Evolutionary conservation across 1,140 invertebrate genomes (phyloP), one percentile per base, ranked within the genome.

Genomic region (Maniola jurtina): DNA sequence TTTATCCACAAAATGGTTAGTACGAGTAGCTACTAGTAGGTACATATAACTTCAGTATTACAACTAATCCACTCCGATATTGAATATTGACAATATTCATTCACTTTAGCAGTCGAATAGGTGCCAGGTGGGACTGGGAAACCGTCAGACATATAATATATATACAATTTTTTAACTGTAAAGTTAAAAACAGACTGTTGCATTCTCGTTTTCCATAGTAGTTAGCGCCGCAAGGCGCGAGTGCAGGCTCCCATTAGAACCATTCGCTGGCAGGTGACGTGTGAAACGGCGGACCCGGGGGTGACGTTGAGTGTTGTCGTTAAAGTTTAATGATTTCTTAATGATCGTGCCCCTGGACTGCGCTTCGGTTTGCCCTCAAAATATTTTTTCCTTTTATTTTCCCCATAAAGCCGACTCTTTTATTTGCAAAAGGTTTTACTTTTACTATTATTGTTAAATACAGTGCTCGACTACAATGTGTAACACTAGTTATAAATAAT

Each of bases 271-370:
- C 54, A 66, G 64, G 63, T 61, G 62, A 64, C 50, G 62, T 65
- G 58, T 65, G 62, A 68, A 71, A 75, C 67, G 69, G 66, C 54
- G 68, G 64, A 54, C 66, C 57, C 66, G 63, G 64, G 61, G 25
- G 66, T 66, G 63, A 70, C 70, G 75, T 72, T 60, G 55, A 72
- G 71, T 69, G 70, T 64, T 79, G 79, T 81, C 79, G 77, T 81
- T 79, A 79, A 70, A 73, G 76, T 80, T 86, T 88, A 88, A 88
- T 88, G 84, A 85, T 86, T 79, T 83, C 84, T 83, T 88, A 88
- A 88, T 88, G 86, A 88, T 84, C 81, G 70, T 71, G 79, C 81
- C 81, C 61, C 66, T 68, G 81, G 79, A 61, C 61, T 64, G 59
- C 64, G 60, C 33, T 58, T 36, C 60, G 65, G 59, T 62, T 68